A percentile compares a stretch with the other conserved stretches of the same genome.
Evolutionary conservation across 2,888 invertebrate genomes (phyloP).

Genomic region (Neoscelio sp.): DNA sequence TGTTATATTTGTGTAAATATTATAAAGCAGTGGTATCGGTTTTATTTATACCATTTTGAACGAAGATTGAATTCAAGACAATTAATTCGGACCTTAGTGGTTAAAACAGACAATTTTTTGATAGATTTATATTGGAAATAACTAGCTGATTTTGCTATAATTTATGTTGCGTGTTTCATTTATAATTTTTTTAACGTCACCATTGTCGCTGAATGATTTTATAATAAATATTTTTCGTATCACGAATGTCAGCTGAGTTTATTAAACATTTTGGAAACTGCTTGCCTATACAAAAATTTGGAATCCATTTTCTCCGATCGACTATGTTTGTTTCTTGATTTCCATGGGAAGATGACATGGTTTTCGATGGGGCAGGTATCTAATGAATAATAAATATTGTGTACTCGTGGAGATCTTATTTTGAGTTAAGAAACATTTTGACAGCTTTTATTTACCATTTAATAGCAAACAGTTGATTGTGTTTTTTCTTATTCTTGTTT

Average conservation of each 20-base stretch:
- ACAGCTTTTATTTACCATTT: no score
- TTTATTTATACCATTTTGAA: slow-evolving; percentile 8
- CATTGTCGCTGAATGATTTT: slow-evolving; percentile 47
- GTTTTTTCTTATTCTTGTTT: no score
- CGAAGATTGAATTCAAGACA: no score
- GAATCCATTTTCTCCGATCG: slow-evolving; percentile 66
- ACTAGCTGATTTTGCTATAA: slow-evolving; percentile 1
- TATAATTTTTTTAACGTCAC: slow-evolving; percentile 13
- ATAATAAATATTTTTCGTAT: slow-evolving; percentile 54
- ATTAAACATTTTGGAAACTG: neutral
- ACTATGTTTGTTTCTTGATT: slow-evolving; percentile 22
- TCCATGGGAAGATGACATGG: neutral
- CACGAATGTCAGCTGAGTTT: neutral
- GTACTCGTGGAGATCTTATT: no score
- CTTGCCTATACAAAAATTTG: slow-evolving; percentile 70
- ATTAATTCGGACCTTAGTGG: neutral
- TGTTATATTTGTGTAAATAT: slow-evolving; percentile 47
- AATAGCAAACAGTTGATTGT: no score
- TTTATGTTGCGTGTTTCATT: slow-evolving; percentile 15
- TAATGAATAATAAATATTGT: no score
- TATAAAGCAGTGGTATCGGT: slow-evolving; percentile 19
- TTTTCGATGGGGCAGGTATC: neutral
- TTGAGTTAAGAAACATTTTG: no score
- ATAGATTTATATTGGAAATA: slow-evolving; percentile 25
- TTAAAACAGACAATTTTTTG: neutral